phyloP scores from a whole-genome alignment of 2,797 vertebrate species.

The Sphenodon punctatus region DNA sequence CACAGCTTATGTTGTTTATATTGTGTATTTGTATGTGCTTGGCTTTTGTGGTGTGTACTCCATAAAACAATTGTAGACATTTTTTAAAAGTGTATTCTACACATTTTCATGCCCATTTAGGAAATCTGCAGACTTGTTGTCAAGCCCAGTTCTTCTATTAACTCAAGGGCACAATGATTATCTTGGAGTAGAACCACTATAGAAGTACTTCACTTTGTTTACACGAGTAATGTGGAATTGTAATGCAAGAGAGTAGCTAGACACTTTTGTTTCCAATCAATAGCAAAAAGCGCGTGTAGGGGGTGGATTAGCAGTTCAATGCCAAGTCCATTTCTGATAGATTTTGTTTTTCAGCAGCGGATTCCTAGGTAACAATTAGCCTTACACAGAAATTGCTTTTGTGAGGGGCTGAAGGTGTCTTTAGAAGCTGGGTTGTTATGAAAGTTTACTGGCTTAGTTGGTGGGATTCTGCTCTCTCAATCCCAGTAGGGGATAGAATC shows the following conservation, averaged over 20 bases:
- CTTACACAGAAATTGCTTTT: too few species aligned
- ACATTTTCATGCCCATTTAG: too few species aligned
- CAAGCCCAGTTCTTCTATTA: too few species aligned
- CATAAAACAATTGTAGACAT: conserved; percentile 44
- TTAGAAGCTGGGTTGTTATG: too few species aligned
- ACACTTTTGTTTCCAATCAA: too few species aligned
- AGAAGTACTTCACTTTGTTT: background rate
- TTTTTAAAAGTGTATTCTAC: background rate
- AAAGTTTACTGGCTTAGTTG: background rate
- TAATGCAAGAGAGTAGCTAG: background rate
- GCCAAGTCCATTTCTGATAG: background rate
- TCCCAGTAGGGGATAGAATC: background rate
- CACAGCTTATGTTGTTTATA: background rate
- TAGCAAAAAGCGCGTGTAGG: background rate
- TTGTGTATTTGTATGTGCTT: background rate
- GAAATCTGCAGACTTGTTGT: too few species aligned
- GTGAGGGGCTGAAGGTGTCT: too few species aligned
- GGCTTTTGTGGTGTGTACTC: conserved; percentile 15
- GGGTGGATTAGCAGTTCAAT: background rate
- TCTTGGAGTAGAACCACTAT: background rate
- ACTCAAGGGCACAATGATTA: too few species aligned
- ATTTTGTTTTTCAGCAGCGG: background rate
- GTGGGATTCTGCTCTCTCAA: conserved; percentile 32
- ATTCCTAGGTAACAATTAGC: background rate
- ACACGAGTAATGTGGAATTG: background rate